Evolutionary conservation across 2,888 invertebrate species (phyloP).

Genomic region (Euplagia quadripunctaria): DNA sequence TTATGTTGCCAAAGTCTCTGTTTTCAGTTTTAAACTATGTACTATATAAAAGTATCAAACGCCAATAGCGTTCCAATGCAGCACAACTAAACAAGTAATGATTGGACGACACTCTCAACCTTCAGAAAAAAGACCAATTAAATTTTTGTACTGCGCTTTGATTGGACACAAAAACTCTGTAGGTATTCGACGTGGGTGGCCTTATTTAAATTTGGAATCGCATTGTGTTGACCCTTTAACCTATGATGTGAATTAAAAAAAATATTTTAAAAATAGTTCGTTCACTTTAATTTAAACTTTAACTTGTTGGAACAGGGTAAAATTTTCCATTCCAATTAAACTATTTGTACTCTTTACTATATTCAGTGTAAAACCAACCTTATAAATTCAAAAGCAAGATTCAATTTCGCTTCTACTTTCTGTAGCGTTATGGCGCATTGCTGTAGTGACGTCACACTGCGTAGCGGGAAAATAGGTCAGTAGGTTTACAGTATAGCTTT

Average conservation of each 20-base stretch:
- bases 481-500: conserved; percentile 61
- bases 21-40: too few species aligned
- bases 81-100: conserved; percentile 19
- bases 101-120: conserved; percentile 16
- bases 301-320: conserved; percentile 29
- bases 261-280: conserved; percentile 29
- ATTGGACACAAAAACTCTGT: conserved; percentile 19
- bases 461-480: conserved; percentile 73
- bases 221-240: conserved; percentile 49
- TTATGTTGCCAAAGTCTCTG: not conserved
- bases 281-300: conserved; percentile 24
- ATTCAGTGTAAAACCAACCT: conserved; percentile 35
- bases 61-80: conserved; percentile 6
- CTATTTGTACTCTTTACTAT: conserved; percentile 13
- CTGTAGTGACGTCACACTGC: conserved; percentile 78
- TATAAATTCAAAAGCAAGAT: conserved; percentile 45
- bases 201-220: conserved; percentile 48
- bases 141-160: not conserved
- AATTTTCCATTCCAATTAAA: conserved; percentile 35
- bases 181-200: conserved; percentile 26
- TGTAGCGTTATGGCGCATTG: conserved; percentile 70
- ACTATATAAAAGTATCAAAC: too few species aligned
- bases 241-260: conserved; percentile 42
- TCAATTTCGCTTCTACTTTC: conserved; percentile 52
- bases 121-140: conserved; percentile 7